Conservation (phyloP, 2,888 invertebrate species). For the Melanchra persicariae region DNA sequence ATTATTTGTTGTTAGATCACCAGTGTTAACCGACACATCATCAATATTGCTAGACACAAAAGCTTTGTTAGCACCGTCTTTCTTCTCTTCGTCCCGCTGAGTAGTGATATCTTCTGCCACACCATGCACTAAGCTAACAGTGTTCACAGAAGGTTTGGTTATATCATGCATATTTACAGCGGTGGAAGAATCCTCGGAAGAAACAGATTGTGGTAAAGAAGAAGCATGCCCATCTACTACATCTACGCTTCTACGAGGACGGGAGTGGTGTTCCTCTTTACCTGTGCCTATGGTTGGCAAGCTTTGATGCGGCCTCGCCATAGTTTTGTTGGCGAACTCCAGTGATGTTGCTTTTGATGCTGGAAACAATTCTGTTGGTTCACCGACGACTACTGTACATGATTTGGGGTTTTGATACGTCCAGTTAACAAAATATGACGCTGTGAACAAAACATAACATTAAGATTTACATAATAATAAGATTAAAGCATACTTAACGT, state of each 20-base stretch:
- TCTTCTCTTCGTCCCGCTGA: conserved; percentile 69
- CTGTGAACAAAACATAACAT: conserved; percentile 85
- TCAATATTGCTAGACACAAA: conserved; percentile 76
- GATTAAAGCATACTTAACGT: conserved; percentile 14
- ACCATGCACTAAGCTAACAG: conserved; percentile 89
- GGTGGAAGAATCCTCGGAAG: conserved; percentile 83
- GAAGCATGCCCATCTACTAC: conserved; percentile 92
- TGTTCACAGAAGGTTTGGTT: conserved; percentile 83
- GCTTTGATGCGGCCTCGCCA: conserved; percentile 92
- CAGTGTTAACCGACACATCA: conserved; percentile 76
- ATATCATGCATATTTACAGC: conserved; percentile 88
- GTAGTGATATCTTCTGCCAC: conserved; percentile 75
- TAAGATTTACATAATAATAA: conserved; percentile 25
- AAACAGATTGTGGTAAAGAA: conserved; percentile 81
- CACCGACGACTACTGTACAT: conserved; percentile 96
- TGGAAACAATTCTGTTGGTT: conserved; percentile 92
- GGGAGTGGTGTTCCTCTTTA: conserved; percentile 88
- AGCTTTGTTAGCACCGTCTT: conserved; percentile 76
- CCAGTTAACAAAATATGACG: conserved; percentile 96
- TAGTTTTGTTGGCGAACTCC: conserved; percentile 93
- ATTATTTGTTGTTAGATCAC: conserved; percentile 78
- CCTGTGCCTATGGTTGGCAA: conserved; percentile 90
- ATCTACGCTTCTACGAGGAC: conserved; percentile 93
- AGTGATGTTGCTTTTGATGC: conserved; percentile 93
- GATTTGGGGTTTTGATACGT: conserved; percentile 96